Conservation (phyloP, 2,888 invertebrate genomes). For the Encarsia formosa region DNA sequence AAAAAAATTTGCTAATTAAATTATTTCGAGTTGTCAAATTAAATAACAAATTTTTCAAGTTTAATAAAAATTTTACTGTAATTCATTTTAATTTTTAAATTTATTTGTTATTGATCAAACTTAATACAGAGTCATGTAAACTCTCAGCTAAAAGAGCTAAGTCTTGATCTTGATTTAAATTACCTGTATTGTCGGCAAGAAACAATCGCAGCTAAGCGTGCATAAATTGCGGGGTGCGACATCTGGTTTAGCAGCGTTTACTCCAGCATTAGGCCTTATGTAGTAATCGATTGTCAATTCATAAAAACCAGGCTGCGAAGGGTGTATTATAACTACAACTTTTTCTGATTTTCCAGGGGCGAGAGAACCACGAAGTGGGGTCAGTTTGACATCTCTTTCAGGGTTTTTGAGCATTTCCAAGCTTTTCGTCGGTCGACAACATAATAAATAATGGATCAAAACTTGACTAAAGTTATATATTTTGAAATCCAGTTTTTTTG, state of each 20-base stretch:
- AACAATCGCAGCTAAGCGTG: conserved; percentile 40
- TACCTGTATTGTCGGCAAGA: conserved; percentile 47
- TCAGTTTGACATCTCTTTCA: conserved; percentile 32
- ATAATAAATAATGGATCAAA: conserved; percentile 44
- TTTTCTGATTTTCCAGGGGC: conserved; percentile 36
- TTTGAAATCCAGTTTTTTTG: conserved; percentile 40
- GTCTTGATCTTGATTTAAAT: too few species aligned
- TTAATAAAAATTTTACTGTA: too few species aligned
- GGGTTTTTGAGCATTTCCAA: conserved; percentile 9
- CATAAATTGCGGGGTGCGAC: conserved; percentile 31
- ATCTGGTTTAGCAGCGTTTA: conserved; percentile 25
- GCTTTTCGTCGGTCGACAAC: conserved; percentile 6
- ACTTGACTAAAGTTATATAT: conserved; percentile 50
- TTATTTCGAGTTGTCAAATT: not conserved
- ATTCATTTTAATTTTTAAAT: too few species aligned
- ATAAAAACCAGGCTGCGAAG: conserved; percentile 40
- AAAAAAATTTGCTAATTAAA: not conserved
- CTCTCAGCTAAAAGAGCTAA: too few species aligned
- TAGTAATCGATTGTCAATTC: conserved; percentile 43
- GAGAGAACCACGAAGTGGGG: conserved; percentile 37
- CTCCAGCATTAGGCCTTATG: conserved; percentile 34
- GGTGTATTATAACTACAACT: conserved; percentile 40
- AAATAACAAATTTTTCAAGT: not conserved
- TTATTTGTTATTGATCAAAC: too few species aligned
- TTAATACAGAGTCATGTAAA: too few species aligned